Base-by-base conservation (phyloP, 2,113 vertebrate species). In the Leuciscus idus region DNA sequence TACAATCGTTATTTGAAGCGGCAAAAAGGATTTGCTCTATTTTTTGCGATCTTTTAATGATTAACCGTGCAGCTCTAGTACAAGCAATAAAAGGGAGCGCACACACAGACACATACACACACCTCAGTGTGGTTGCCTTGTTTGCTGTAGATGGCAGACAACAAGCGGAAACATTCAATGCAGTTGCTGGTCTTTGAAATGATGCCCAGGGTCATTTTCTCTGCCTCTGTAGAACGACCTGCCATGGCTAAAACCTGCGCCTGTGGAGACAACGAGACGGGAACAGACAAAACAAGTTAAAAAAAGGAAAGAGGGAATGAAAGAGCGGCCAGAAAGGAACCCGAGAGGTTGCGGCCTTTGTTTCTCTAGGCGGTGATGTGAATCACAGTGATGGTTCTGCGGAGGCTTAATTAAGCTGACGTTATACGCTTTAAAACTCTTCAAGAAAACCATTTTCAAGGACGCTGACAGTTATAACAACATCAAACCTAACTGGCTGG, bases 71-170 rank as follows among this genome's bases (percentile, higher is more conserved):
- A 23, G 55, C 19, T 57, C 19, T 8, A 57, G 19, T 23, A 57
- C 50, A 52, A 11, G 2, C 9, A 36, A 52, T 78, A 57, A 36
- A 78, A 23, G 19, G 5, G 28, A 59, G 10, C 2, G 13, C 19
- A 48, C 15, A 66, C 74, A 68, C 48, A 83, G 8, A 55, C 76
- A 52, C 48, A 5, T 7, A 61, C 23, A 12, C 89, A 97, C 89
- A 98, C 98, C 96, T 99, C 93, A 23, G 92, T 86, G 39, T 96
- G 95, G 87, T 93, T 95, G 28, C 97, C 97, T 75, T 94, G 94
- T 90, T 98, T 98, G 96, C 96, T 98, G 93, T 98, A 96, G 92
- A 99, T 97, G 12, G 97, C 97, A 2, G 98, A 98, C 28, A 99
- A 91, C 59, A 99, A 96, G 73, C 97, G 97, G 84, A 97, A 97